A percentile compares a stretch with the other conserved stretches of the same genome.
Evolutionary conservation across 2,888 invertebrate species (phyloP).

Genomic region (Neoitamus cyanurus): DNA sequence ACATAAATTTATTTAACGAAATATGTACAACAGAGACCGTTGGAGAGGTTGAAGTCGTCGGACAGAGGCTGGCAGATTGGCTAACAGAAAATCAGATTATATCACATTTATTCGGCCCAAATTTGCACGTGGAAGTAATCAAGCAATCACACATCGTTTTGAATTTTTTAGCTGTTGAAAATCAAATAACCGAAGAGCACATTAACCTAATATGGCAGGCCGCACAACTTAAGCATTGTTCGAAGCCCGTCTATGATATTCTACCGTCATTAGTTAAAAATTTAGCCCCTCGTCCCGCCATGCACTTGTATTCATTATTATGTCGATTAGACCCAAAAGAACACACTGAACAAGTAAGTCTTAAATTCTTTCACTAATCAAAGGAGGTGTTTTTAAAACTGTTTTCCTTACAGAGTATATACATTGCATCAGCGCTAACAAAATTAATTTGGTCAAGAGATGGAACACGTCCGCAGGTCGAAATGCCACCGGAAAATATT

Average conservation of each 20-base stretch:
- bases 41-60: constrained; percentile 85
- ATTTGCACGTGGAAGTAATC: constrained; percentile 93
- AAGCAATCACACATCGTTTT: constrained; percentile 95
- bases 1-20: constrained; percentile 91
- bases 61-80: constrained; percentile 89
- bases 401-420: constrained; percentile 72
- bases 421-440: constrained; percentile 88
- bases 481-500: constrained; percentile 64
- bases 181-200: constrained; percentile 88
- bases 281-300: constrained; percentile 86
- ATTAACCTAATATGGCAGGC: constrained; percentile 95
- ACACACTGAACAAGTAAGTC: constrained; percentile 85
- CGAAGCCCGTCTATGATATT: constrained; percentile 91
- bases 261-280: constrained; percentile 91
- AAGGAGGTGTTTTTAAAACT: not conserved
- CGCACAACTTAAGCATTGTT: constrained; percentile 93
- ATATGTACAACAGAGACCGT: constrained; percentile 89
- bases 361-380: constrained; percentile 64
- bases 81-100: constrained; percentile 89
- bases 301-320: constrained; percentile 88
- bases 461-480: constrained; percentile 66
- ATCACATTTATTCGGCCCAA: constrained; percentile 96
- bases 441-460: constrained; percentile 91
- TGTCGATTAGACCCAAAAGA: constrained; percentile 89
- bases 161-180: constrained; percentile 92